Base-by-base conservation (phyloP, 2,797 vertebrate species). In the Acropternis orthonyx region DNA sequence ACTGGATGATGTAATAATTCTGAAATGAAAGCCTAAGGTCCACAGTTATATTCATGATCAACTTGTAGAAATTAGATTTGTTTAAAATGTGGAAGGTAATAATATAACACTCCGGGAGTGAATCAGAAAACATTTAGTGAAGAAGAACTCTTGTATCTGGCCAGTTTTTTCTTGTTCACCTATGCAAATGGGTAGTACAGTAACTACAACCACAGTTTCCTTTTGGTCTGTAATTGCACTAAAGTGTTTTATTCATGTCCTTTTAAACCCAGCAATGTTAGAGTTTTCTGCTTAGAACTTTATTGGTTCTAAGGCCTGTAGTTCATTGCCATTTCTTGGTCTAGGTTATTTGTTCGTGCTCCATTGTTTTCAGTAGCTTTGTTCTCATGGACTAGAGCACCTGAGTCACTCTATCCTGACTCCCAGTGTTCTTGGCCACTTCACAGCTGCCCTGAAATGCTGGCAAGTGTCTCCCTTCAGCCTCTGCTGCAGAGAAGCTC, bases 351-450 rank as follows among this genome's bases (percentile, higher is more conserved):
- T 51, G 22, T 74, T 74, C 34, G 66, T 52, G 48, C 22, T 71
- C 80, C 30, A 28, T 27, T 12, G 3, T 39, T 69, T 63, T 49
- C 56, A 49, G 41, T 59, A 71, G 41, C 39, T 86, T 74, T 86
- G 14, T 8, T 63, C 32, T 71, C 37, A 26, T 9, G 37, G 16
- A 32, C 43, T 30, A 21, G 22, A 68, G 51, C 27, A 72, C 27
- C 32, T 0, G 1, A 52, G 10, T 26, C 8, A 2, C 43, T 54
- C 0, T 4, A 44, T 54, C 46, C 44, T 54, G 65, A 8, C 44
- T 78, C 39, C 39, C 48, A 30, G 46, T 7, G 37, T 24, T 36
- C 54, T n/a, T 54, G 58, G 58, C 37, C 4, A 3, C 26, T 55
- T 59, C 23, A 59, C 1, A 1, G 36, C n/a, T 75, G 30, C 28